Percentiles rank a stretch among this genome's conserved stretches.
These are phyloP conservation scores for Phylloscopus trochilus DNA, from an alignment of 2,113 vertebrate species.

Conservation along the genomic window DNA sequence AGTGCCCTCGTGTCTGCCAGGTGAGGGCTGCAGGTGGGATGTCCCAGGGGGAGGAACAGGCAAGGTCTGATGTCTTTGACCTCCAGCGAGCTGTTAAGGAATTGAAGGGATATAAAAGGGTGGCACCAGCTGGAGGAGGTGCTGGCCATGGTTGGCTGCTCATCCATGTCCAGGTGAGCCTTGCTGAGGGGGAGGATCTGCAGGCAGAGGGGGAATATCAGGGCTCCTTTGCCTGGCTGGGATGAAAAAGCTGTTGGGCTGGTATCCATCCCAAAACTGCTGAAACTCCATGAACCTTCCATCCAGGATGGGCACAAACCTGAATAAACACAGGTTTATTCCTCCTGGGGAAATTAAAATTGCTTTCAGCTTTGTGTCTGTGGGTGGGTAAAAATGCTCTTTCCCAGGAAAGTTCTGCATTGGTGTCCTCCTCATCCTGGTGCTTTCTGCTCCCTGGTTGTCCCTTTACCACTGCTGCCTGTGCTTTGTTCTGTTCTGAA, in stretches of 20 bases:
- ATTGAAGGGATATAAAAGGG: not conserved
- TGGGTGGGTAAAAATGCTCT: not conserved
- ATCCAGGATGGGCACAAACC: not conserved
- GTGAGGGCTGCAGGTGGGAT: not conserved
- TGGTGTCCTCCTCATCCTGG: not conserved
- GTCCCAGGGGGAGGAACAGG: not conserved
- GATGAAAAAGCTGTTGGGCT: not conserved
- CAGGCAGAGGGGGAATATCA: too few relatives aligned
- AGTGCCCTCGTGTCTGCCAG: not conserved
- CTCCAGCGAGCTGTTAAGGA: not conserved
- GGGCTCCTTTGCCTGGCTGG: not conserved
- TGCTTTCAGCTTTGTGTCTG: not conserved
- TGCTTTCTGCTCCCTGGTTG: not conserved
- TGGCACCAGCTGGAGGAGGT: not conserved
- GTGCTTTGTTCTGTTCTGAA: not conserved
- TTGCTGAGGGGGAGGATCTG: not conserved
- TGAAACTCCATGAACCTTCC: not conserved
- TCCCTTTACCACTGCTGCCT: not conserved
- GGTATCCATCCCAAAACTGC: not conserved
- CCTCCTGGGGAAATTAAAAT: not conserved
- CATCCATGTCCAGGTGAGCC: not conserved
- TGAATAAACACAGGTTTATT: rapidly evolving
- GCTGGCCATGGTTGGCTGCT: not conserved
- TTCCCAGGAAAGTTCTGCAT: not conserved
- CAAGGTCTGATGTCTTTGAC: not conserved